Base-by-base conservation (phyloP, 1,140 invertebrate species). In the Penaeus indicus region DNA sequence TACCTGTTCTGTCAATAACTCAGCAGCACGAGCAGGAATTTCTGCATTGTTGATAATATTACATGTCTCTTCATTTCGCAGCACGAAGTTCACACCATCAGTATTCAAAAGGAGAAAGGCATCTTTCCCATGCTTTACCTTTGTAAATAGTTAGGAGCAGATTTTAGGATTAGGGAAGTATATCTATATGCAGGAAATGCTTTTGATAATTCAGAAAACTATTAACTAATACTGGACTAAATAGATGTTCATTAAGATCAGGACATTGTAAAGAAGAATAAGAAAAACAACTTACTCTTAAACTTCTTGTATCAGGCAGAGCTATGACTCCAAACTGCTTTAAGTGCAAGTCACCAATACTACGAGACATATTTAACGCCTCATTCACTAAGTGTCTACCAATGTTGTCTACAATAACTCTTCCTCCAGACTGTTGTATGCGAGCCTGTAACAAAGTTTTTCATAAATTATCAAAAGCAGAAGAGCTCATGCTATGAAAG, bases 271-370 rank as follows among this genome's bases (percentile, higher is more conserved):
- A 60, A 32, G 62, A 8, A 54, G 7, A n/a, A 62, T 27, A 54
- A 38, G 18, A 22, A 77, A 32, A 5, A 16, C 22, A 64, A 75
- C 90, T 90, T 90, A 94, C 94, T 92, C 93, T 92, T 64, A 94
- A 88, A 18, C 92, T 92, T 69, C 92, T 91, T 16, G 92, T 93
- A 89, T 94, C 93, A 25, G 94, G 94, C 27, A 93, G 90, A 42
- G 94, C 93, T 64, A 92, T 94, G 0, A 95, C 94, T 72, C 94
- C 94, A 92, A 91, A 94, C 10, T 91, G 91, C 91, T 95, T 95
- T 61, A 95, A 92, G 64, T 94, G 94, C 13, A 94, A 90, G 91
- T 95, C 94, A 16, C 94, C 94, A 13, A 95, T 92, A 91, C 94
- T 94, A n/a, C 94, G 91, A 8, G 94, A 94, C 94, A 95, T 95